Conservation (phyloP, 2,797 vertebrate species). For the Lithobates sylvaticus region DNA sequence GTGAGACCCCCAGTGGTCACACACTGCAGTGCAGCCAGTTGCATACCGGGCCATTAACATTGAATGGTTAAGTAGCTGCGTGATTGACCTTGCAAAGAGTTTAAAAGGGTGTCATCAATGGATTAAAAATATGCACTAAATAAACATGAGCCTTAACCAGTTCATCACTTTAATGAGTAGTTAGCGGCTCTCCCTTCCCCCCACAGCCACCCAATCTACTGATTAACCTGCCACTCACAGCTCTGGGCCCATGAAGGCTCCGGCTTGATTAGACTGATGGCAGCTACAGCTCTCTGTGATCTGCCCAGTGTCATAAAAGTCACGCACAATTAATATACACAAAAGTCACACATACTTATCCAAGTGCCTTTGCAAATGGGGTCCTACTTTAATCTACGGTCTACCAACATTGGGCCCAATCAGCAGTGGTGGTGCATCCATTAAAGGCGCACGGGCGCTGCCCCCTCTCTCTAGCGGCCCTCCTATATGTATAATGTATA, state of each 20-base stretch:
- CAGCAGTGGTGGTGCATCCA: too few relatives aligned
- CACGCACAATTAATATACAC: too few relatives aligned
- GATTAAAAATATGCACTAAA: constrained; percentile 50
- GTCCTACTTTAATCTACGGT: too few relatives aligned
- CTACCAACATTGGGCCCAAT: too few relatives aligned
- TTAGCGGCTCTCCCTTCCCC: not conserved
- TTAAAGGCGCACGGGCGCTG: too few relatives aligned
- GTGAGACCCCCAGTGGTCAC: constrained; percentile 2
- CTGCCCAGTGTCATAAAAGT: too few relatives aligned
- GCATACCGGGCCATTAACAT: not conserved
- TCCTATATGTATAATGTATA: too few relatives aligned
- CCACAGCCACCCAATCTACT: constrained; percentile 43
- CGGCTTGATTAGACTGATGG: not conserved
- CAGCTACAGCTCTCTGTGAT: not conserved
- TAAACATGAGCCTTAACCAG: constrained; percentile 55
- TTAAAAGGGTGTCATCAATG: constrained; percentile 37
- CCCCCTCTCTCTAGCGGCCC: too few relatives aligned
- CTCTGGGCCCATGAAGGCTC: not conserved
- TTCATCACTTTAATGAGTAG: constrained; percentile 57
- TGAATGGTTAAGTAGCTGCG: constrained; percentile 6
- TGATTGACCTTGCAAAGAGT: constrained; percentile 44
- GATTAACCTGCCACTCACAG: constrained; percentile 61
- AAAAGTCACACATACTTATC: too few relatives aligned
- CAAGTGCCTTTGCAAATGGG: too few relatives aligned
- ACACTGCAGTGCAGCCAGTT: not conserved